phyloP scores from a whole-genome alignment of 2,888 invertebrate species.

The Antheraea yamamai region DNA sequence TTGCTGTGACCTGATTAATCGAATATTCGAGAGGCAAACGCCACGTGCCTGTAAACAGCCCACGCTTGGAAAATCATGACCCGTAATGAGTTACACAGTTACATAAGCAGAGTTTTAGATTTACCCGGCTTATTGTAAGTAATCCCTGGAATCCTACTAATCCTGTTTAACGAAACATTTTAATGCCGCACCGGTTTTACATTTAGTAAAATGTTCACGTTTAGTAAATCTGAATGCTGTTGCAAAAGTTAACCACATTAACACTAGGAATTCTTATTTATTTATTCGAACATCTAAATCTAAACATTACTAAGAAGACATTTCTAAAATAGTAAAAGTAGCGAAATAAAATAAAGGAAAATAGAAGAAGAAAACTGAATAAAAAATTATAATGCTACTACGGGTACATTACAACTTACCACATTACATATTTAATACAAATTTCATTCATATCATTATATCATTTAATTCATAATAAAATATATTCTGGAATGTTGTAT shows the following conservation, averaged over 20 bases:
- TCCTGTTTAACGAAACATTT: slow-evolving; percentile 8
- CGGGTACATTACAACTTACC: too few relatives aligned
- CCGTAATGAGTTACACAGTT: slow-evolving; percentile 2
- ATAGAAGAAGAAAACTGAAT: too few relatives aligned
- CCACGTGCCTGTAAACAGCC: not conserved
- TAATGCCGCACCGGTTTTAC: not conserved
- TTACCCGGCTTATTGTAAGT: slow-evolving; percentile 1
- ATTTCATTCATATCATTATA: too few relatives aligned
- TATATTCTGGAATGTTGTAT: too few relatives aligned
- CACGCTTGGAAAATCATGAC: slow-evolving; percentile 1
- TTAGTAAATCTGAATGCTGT: not conserved
- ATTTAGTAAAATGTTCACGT: not conserved
- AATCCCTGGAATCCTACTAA: not conserved
- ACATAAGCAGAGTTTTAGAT: not conserved
- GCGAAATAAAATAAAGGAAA: too few relatives aligned
- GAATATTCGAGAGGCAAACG: not conserved
- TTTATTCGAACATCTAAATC: not conserved
- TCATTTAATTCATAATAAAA: too few relatives aligned
- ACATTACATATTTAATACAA: too few relatives aligned
- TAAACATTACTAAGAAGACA: not conserved
- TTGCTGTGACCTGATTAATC: not conserved
- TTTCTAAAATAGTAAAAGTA: too few relatives aligned
- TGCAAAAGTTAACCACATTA: not conserved
- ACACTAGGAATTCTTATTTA: not conserved
- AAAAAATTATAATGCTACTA: too few relatives aligned